Evolutionary conservation across 2,888 invertebrate species (phyloP), one percentile per base, ranked within the genome.

Genomic region (Exephanes ischioxanthus): DNA sequence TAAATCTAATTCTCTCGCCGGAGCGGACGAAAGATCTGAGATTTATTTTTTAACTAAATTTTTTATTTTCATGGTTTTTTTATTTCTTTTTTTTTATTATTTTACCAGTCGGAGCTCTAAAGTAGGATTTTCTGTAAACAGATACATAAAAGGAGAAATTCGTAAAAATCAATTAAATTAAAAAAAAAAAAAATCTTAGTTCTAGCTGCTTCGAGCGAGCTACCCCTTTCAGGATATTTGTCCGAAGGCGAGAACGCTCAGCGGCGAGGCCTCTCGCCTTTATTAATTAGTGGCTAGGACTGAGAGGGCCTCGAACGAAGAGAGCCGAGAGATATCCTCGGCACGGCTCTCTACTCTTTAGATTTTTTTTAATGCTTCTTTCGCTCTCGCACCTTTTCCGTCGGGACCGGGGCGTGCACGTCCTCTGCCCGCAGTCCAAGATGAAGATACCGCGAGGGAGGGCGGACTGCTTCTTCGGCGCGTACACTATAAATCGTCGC

Each of bases 401-500:
- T 85, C 84, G 80, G 70, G 78, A 86, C 80, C 83, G 83, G 83
- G 88, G 84, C 79, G 81, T 85, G 84, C 87, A 88, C 90, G 90
- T 91, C 90, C 90, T 91, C 89, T 87, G 89, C 89, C 87, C 61
- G 80, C 81, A 82, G 80, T 86, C 76, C 88, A 89, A 93, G 93
- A 93, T 93, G 92, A 93, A 93, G 93, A 93, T 93, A 93, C 92
- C 89, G 90, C 88, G 84, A 78, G 87, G 88, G 86, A 87, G 89
- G 93, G 92, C 92, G 92, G 91, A 90, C 89, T 91, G 87, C 86
- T 83, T 85, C 66, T 83, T 83, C 87, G 85, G 83, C 76, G 77
- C 70, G 63, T 63, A 82, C 86, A 88, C 89, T 90, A 93, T 93
- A 93, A 92, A 93, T 92, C 92, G 90, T 90, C 83, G 90, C 88